Evolutionary conservation across 1,140 invertebrate species (phyloP), one percentile per base, ranked within the genome.

Genomic region (Apis florea): DNA sequence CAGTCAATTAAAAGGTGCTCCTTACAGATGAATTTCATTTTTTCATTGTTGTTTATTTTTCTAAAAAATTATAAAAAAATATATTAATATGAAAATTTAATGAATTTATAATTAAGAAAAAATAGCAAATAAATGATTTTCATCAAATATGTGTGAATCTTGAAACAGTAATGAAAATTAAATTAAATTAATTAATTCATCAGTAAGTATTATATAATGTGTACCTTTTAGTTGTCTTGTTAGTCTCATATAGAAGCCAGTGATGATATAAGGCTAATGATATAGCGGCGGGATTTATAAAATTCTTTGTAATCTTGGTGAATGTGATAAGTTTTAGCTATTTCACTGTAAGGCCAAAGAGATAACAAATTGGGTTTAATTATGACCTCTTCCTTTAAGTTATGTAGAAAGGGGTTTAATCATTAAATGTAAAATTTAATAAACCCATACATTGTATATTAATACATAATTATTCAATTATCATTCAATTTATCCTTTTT

Each of bases 271-370:
- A 91, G 91, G 92, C 91, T 90, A 91, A 89, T 88, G 90, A 92
- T 85, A 73, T 74, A 90, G 89, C 90, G 83, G 90, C 86, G 86
- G 89, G 90, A 90, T 91, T 91, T 88, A 80, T 64, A 26, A 91
- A 93, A 91, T 88, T 93, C 93, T 94, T 94, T 93, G 92, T 93
- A 94, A 94, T 94, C 93, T 94, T 94, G 93, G 93, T 92, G 92
- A 90, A 80, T 86, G 84, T 85, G 89, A 72, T 72, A 88, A 93
- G 89, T 89, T 51, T 83, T 85, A 77, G 88, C 89, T 85, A 58
- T 89, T 90, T 90, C 90, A 91, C 92, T 93, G 93, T 94, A 94
- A 94, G 93, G 93, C 90, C 92, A 90, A 93, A 93, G 93, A 93
- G 89, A 94, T 90, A 94, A 58, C 75, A 91, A 92, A 90, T 75